Evolutionary conservation across 2,888 invertebrate species (phyloP).

Genomic region (Mycogona germanica): DNA sequence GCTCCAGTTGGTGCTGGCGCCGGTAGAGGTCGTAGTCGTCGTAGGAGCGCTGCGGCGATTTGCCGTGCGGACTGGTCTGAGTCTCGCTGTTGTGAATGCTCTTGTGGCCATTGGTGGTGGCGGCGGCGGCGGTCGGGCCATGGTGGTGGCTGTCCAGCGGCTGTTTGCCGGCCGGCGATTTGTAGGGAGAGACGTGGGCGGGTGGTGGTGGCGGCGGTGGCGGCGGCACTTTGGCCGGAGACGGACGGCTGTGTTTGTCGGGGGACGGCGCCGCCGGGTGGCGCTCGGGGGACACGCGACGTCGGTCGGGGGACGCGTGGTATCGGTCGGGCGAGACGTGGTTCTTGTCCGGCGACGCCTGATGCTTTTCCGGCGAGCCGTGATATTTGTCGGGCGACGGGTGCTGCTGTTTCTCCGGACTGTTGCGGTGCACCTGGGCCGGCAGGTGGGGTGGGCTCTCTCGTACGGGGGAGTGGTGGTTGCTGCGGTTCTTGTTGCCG

Average conservation of each 20-base stretch:
- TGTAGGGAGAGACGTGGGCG: too few species aligned
- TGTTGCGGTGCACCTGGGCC: constrained; percentile 1
- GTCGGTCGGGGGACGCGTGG: too few species aligned
- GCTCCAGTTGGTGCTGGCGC: constrained; percentile 3
- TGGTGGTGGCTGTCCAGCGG: neutral
- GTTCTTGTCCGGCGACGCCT: neutral
- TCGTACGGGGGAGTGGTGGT: neutral
- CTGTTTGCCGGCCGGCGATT: too few species aligned
- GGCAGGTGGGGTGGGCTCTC: neutral
- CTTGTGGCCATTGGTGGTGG: neutral
- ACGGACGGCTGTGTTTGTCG: too few species aligned
- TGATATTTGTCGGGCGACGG: neutral
- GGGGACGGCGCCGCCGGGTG: neutral
- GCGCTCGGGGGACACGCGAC: too few species aligned
- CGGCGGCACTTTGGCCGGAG: too few species aligned
- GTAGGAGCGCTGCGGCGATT: constrained; percentile 1
- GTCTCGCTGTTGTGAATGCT: neutral
- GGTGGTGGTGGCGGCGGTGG: too few species aligned
- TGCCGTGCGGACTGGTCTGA: neutral
- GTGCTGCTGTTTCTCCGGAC: neutral
- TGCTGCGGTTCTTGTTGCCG: neutral
- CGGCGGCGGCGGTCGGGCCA: neutral
- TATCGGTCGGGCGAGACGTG: too few species aligned
- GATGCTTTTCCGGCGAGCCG: neutral
- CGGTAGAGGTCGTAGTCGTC: constrained; percentile 10